Conservation (phyloP, 2,113 vertebrate species). For the Tragelaphus strepsiceros region DNA sequence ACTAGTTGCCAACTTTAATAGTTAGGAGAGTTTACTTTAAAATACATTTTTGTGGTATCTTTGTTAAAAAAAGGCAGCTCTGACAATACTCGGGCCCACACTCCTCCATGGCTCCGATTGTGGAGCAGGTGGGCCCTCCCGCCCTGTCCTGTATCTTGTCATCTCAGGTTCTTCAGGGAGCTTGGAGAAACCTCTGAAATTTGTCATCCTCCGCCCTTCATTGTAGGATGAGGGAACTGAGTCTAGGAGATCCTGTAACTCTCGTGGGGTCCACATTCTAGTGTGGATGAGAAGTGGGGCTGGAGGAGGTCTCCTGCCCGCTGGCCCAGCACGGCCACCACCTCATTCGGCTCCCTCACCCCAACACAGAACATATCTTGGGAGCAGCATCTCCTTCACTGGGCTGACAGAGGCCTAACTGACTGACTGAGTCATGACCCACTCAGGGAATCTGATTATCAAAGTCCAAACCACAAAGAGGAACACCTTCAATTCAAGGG, state of each 20-base stretch:
- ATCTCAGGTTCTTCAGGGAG: background rate
- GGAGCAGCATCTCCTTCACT: background rate
- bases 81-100: background rate
- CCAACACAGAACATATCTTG: background rate
- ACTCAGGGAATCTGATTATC: conserved; percentile 48
- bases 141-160: background rate
- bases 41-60: conserved; percentile 22
- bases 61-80: background rate
- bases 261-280: background rate
- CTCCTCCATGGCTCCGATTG: fast-evolving
- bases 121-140: background rate
- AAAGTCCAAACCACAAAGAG: conserved; percentile 64
- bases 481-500: conserved; percentile 58
- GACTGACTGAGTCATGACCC: conserved; percentile 17
- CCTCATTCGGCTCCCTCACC: background rate
- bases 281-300: background rate
- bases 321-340: background rate
- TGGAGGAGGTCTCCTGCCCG: background rate
- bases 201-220: background rate
- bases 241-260: background rate
- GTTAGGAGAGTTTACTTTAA: background rate
- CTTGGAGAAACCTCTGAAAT: background rate
- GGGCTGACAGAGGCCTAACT: background rate
- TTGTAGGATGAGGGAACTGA: background rate
- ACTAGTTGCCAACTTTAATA: conserved; percentile 41